Evolutionary conservation across 2,888 invertebrate species (phyloP).

Genomic region (Icerya purchasi): DNA sequence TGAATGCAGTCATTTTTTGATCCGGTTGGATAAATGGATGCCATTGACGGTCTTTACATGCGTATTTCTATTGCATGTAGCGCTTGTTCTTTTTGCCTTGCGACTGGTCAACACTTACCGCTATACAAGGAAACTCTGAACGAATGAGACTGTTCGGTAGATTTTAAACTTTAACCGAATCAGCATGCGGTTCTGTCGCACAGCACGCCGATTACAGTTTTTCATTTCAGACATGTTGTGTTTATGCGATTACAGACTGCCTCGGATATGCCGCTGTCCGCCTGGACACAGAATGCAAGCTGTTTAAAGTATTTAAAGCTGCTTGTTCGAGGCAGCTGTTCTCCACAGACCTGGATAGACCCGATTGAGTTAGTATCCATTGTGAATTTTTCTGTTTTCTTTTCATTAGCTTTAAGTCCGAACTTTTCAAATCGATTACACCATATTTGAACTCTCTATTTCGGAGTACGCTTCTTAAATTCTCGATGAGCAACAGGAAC

Average conservation of each 20-base stretch:
- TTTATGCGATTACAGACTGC: neutral
- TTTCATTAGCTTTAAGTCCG: neutral
- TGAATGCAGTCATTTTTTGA: neutral
- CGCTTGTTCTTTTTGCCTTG: neutral
- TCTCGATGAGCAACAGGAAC: no score
- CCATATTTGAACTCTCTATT: conserved; percentile 9
- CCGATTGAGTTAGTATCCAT: neutral
- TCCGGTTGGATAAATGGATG: neutral
- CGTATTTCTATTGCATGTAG: neutral
- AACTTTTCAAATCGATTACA: neutral
- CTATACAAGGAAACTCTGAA: neutral
- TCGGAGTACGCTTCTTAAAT: no score
- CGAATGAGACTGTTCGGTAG: neutral
- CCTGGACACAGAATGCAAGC: neutral
- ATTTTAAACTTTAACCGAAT: neutral
- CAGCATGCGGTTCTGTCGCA: neutral
- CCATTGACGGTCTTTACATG: neutral
- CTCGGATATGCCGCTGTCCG: neutral
- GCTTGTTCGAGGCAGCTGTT: neutral
- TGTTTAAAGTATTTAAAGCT: neutral
- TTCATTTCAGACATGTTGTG: neutral
- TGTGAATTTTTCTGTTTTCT: neutral
- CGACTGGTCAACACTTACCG: neutral
- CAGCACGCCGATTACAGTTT: neutral
- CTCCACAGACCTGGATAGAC: neutral